Base-by-base conservation (phyloP, 2,888 invertebrate genomes). In the Diarsia brunnea region DNA sequence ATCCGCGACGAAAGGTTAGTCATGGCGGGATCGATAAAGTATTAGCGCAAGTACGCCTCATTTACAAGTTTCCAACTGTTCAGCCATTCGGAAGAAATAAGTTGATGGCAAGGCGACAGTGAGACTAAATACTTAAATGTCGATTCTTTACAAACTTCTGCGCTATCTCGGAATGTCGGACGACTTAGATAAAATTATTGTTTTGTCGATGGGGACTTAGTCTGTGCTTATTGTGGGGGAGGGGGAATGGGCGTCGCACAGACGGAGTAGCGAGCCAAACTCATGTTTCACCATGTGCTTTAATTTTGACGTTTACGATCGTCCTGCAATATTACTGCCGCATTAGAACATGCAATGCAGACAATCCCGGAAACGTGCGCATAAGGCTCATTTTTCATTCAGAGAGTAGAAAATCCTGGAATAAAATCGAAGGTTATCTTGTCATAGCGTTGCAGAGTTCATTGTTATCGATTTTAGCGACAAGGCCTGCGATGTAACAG, bases 141-240 rank as follows among this genome's bases (percentile, higher is more conserved):
- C 75, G 70, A 87, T 85, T 82, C 72, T 77, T 73, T 75, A 69
- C 53, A 73, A 87, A 84, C 67, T 85, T 87, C 53, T 76, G 60
- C 68, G 73, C 74, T 78, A 78, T 85, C 80, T 82, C 77, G 73
- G 77, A 86, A 86, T 81, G 78, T 81, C 60, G 63, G 73, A 74
- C 75, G 64, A 85, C 66, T 78, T 84, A 82, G 78, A 85, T 78
- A 87, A 84, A 84, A 80, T 68, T 67, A 79, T 79, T 78, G 45
- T 78, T 84, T 81, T 84, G 81, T 81, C 80, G 84, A 86, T 80
- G 75, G 73, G 80, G 79, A 79, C 72, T 81, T 73, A 63, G 74
- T 79, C 73, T 73, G 51, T 64, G 72, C 72, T 71, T 53, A 69
- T 64, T n/a, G 21, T 12, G 73, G 49, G 70, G 84, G 67, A 43